Evolutionary conservation across 2,888 invertebrate species (phyloP), one percentile per base, ranked within the genome.

Genomic region (Mechanitis messenoides): DNA sequence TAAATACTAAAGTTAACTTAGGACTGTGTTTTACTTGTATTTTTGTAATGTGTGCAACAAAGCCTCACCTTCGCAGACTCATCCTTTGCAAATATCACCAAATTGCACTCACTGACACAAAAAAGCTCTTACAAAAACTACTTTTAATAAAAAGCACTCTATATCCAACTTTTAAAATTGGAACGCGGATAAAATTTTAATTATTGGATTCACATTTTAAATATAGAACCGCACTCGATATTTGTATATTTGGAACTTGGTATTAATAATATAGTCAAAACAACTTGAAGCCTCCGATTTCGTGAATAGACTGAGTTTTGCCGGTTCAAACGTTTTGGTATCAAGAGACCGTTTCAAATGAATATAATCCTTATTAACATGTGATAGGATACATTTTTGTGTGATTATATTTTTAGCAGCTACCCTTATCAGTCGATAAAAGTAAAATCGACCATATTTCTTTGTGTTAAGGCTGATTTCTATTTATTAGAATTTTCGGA

Each of bases 251-350:
- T 54, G 38, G 59, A 63, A 64, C 61, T 53, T 53, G 55, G 45
- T 61, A 59, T 63, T 53, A 59, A 66, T 62, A 67, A 56, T 58
- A 62, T 45, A 67, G 54, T 60, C 61, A 64, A 68, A 69, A 73
- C 77, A 75, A 75, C 74, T 71, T 73, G 62, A 70, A 72, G 71
- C 73, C 69, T 69, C 75, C 73, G 67, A 73, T 71, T 74, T 75
- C 75, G 68, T 73, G 70, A 72, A 70, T 71, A 71, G 67, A 78
- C 78, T 78, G 78, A 75, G 69, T 74, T 72, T 70, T 65, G 69
- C 69, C 67, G 68, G 66, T 61, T 68, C 62, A 68, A 66, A 64
- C 56, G 64, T 60, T 66, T 62, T 50, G 55, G 55, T 59, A 62
- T 60, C 56, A 62, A 58, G 55, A 47, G 28, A 3, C 9, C 28